A percentile compares a stretch with the other conserved stretches of the same genome.
Conservation (phyloP, 2,797 vertebrate genomes). For the Bradypodion ventrale region DNA sequence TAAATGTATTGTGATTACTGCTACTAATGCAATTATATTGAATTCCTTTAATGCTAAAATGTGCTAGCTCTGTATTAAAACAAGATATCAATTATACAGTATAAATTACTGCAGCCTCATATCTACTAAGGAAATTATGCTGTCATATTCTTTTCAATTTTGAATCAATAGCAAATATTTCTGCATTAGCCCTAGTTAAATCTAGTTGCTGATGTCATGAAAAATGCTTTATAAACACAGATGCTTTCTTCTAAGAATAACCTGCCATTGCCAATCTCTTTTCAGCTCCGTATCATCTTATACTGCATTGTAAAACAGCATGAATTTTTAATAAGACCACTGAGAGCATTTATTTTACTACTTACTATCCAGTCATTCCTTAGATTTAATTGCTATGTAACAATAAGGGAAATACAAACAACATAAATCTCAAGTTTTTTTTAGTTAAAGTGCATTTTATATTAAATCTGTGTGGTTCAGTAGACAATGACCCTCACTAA, state of each 20-base stretch:
- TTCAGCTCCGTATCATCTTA: constrained; percentile 70
- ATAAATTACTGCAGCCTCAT: constrained; percentile 32
- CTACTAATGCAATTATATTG: constrained; percentile 20
- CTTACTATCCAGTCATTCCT: constrained; percentile 69
- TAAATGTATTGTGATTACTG: neutral
- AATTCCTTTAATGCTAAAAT: constrained; percentile 31
- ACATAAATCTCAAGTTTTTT: constrained; percentile 66
- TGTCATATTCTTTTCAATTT: constrained; percentile 48
- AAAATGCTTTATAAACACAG: constrained; percentile 73
- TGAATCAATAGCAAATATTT: constrained; percentile 58
- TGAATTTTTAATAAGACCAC: constrained; percentile 77
- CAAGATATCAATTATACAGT: constrained; percentile 19
- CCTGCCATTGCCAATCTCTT: constrained; percentile 60
- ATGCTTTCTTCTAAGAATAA: constrained; percentile 74
- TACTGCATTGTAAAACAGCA: constrained; percentile 73
- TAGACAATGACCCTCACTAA: constrained; percentile 35
- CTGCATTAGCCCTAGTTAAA: constrained; percentile 58
- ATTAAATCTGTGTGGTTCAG: constrained; percentile 60
- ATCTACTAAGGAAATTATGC: constrained; percentile 29
- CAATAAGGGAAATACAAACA: constrained; percentile 66
- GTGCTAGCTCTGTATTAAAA: neutral
- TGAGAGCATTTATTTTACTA: constrained; percentile 73
- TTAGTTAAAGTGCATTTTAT: constrained; percentile 52
- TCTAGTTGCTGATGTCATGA: constrained; percentile 67
- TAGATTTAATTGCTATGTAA: constrained; percentile 72